Conservation (phyloP, 2,113 vertebrate genomes). For the Ceratotherium simum region DNA sequence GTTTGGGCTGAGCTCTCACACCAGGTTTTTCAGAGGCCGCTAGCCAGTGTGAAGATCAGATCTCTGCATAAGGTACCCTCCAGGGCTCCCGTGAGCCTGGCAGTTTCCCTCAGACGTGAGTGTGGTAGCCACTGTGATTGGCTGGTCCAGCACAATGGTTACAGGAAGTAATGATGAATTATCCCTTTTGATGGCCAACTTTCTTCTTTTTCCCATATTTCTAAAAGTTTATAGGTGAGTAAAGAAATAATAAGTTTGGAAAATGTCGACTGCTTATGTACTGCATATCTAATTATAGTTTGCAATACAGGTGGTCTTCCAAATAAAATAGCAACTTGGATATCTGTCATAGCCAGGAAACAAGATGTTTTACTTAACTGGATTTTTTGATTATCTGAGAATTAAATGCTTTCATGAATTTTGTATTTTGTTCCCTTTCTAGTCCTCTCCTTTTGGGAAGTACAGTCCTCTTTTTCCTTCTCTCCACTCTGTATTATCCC, state of each 20-base stretch:
- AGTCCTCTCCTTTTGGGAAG: neutral
- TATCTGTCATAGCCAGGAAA: neutral
- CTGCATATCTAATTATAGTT: neutral
- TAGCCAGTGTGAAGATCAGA: neutral
- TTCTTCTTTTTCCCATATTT: neutral
- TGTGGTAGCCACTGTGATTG: neutral
- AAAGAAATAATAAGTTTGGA: conserved; percentile 3
- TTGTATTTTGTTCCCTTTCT: neutral
- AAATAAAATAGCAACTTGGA: conserved; percentile 7
- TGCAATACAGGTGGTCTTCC: neutral
- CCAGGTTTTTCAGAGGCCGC: neutral
- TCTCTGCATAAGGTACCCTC: neutral
- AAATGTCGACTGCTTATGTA: neutral
- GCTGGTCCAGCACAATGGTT: neutral
- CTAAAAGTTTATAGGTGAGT: neutral
- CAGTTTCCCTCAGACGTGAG: neutral
- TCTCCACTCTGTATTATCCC: neutral
- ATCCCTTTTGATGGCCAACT: neutral
- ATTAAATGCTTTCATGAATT: neutral
- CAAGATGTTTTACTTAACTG: neutral
- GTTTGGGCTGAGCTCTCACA: neutral
- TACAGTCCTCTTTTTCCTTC: neutral
- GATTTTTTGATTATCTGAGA: neutral
- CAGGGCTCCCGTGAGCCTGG: neutral
- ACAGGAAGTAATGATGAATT: neutral